Evolutionary conservation across 2,888 invertebrate species (phyloP), one percentile per base, ranked within the genome.

Genomic region (Cryptosula pallasiana): DNA sequence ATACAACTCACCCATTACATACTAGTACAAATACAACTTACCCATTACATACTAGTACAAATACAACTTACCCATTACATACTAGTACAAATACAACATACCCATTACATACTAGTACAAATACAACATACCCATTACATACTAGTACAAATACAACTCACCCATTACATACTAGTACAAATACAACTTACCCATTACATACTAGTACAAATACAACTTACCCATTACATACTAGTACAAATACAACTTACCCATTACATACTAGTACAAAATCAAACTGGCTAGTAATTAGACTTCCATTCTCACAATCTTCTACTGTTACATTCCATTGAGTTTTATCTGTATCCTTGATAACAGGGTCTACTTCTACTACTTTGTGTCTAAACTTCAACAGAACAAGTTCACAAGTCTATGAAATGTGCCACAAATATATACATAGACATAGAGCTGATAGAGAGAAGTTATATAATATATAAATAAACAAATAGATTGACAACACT

Each of bases 41-140:
- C 80, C 94, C 94, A 81, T 92, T 93, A 82, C 93, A 93, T 2
- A 94, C 88, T 81, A 94, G 89, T 25, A 94, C 88, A 71, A 90
- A 90, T 82, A 94, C 91, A 82, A 90, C 93, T 36, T 88, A 87
- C 73, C 87, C 86, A 9, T 87, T 87, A 32, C n/a, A n/a, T n/a
- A n/a, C 35, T 55, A 35, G 16, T 45, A 70, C 35, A 35, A n/a
- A 69, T 16, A 34, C 13, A 35, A 75, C 81, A 78, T 87, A 89
- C 80, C 94, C 94, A 81, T 92, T 93, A 82, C 93, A 93, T 2
- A 94, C 88, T 81, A 94, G 89, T 25, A 94, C 88, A 71, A 90
- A 90, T 82, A 94, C 91, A 82, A 90, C n/a, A n/a, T n/a, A n/a
- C n/a, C n/a, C n/a, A n/a, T n/a, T n/a, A n/a, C n/a, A n/a, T n/a